These are phyloP conservation scores for Nasonia vitripennis DNA, from an alignment of 1,140 invertebrate genomes.

Conservation along the genomic window DNA sequence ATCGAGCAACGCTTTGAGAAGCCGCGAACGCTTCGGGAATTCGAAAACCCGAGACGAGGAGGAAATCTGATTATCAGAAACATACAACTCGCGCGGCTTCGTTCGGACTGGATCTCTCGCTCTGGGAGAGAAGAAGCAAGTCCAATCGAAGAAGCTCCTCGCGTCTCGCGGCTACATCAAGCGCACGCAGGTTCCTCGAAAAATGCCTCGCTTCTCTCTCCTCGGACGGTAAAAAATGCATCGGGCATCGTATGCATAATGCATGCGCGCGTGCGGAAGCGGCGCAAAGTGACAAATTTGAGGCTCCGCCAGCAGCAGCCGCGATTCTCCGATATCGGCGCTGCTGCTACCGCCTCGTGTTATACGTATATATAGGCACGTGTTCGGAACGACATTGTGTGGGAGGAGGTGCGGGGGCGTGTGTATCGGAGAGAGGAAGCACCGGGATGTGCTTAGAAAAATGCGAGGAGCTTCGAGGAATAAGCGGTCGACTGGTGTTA, in stretches of 20 bases:
- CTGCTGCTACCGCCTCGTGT: too few species aligned
- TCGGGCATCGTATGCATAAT: slow-evolving; percentile 44
- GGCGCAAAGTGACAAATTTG: slow-evolving; percentile 35
- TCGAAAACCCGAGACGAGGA: too few species aligned
- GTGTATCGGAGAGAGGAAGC: neutral
- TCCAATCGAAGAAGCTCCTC: slow-evolving; percentile 13
- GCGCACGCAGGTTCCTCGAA: slow-evolving; percentile 37
- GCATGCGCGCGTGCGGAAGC: neutral
- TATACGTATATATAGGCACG: neutral
- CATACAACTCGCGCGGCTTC: too few species aligned
- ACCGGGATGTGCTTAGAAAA: slow-evolving; percentile 1
- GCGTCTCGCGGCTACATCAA: slow-evolving; percentile 35
- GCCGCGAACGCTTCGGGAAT: too few species aligned
- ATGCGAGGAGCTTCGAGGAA: neutral
- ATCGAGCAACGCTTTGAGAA: too few species aligned
- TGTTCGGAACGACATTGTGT: slow-evolving; percentile 1
- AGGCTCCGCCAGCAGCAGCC: neutral
- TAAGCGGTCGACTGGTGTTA: neutral
- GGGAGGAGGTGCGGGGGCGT: neutral
- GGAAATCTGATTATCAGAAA: too few species aligned
- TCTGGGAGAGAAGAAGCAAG: neutral
- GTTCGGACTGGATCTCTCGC: neutral
- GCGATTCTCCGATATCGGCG: neutral
- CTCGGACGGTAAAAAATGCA: slow-evolving; percentile 32
- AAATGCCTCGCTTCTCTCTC: slow-evolving; percentile 38